phyloP scores from a whole-genome alignment of 2,888 invertebrate species.

The Chironomus riparius region DNA sequence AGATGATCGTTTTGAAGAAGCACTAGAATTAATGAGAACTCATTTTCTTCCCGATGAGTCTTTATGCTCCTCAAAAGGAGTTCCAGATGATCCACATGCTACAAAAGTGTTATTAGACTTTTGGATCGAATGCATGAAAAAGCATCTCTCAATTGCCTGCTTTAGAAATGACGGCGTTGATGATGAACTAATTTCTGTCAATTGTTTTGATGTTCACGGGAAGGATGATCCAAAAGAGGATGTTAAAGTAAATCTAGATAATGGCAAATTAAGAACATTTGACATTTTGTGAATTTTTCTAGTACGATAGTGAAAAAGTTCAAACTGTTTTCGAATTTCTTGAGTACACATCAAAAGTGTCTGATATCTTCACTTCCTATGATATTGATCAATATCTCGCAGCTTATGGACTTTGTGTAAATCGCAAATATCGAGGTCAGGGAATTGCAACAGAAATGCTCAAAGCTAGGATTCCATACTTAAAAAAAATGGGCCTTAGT shows the following conservation, averaged over 20 bases:
- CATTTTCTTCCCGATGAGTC: conserved; percentile 20
- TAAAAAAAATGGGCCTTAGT: conserved; percentile 11
- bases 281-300: too few species aligned
- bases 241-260: background rate
- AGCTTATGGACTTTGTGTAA: conserved; percentile 22
- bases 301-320: background rate
- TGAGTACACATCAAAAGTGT: background rate
- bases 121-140: background rate
- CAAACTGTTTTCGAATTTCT: background rate
- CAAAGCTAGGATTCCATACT: conserved; percentile 17
- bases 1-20: conserved; percentile 21
- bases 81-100: background rate
- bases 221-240: background rate
- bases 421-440: conserved; percentile 17
- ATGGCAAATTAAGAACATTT: background rate
- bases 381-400: conserved; percentile 8
- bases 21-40: conserved; percentile 17
- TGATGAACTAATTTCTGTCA: background rate
- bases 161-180: conserved; percentile 2
- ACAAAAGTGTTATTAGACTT: background rate
- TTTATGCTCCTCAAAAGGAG: background rate
- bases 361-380: background rate
- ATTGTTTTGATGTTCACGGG: background rate
- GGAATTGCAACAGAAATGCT: conserved; percentile 27
- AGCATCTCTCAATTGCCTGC: conserved; percentile 18